Evolutionary conservation across 2,113 vertebrate species (phyloP).

Genomic region (Halichoeres trimaculatus): DNA sequence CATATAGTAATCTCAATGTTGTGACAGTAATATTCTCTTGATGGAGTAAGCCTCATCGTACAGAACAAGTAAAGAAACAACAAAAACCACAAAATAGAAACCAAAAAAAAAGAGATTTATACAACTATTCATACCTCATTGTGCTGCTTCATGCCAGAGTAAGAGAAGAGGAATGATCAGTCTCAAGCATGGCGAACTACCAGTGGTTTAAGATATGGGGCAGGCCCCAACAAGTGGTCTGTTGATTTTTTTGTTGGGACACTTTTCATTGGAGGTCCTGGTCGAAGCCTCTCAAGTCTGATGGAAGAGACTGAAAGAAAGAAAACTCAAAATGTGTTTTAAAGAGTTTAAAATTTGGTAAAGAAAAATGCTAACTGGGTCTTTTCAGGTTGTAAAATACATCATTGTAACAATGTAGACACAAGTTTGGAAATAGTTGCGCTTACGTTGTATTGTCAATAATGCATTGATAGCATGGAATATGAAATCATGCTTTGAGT

Average conservation of each 20-base stretch:
- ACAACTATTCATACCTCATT: slow-evolving; percentile 67
- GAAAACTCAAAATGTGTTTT: neutral
- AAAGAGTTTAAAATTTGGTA: neutral
- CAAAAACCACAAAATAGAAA: slow-evolving; percentile 35
- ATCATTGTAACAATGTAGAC: slow-evolving; percentile 36
- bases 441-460: slow-evolving; percentile 51
- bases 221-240: neutral
- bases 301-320: slow-evolving; percentile 11
- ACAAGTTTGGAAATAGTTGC: slow-evolving; percentile 30
- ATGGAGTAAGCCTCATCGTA: slow-evolving; percentile 17
- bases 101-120: slow-evolving; percentile 47
- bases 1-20: slow-evolving; percentile 54
- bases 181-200: slow-evolving; percentile 27
- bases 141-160: slow-evolving; percentile 43
- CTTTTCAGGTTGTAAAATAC: slow-evolving; percentile 26
- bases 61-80: slow-evolving; percentile 7
- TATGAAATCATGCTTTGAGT: slow-evolving; percentile 49
- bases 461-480: slow-evolving; percentile 48
- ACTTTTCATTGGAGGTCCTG: neutral
- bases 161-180: slow-evolving; percentile 20
- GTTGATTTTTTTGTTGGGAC: too few species aligned
- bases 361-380: slow-evolving; percentile 18
- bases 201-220: slow-evolving; percentile 2
- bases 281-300: neutral
- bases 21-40: slow-evolving; percentile 55